Evolutionary conservation across 2,888 invertebrate species (phyloP).

Genomic region (Drepanosiphum platanoidis): DNA sequence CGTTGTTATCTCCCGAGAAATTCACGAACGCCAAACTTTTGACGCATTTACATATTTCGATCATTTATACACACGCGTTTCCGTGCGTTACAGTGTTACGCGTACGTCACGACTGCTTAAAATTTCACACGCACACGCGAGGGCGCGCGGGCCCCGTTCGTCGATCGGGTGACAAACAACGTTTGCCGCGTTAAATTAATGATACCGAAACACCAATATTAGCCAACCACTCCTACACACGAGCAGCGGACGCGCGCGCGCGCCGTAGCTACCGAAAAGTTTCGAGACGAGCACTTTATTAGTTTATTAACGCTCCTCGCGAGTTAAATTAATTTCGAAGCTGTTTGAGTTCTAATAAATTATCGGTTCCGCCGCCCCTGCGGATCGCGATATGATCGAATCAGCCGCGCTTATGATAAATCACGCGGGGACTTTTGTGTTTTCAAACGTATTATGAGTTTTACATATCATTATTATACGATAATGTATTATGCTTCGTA

Average conservation of each 20-base stretch:
- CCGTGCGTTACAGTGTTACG: too few relatives aligned
- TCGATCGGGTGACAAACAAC: constrained; percentile 4
- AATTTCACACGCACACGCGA: neutral
- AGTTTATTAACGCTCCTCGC: neutral
- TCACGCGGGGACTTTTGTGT: too few relatives aligned
- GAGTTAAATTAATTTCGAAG: neutral
- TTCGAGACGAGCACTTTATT: neutral
- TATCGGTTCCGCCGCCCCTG: too few relatives aligned
- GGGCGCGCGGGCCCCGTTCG: neutral
- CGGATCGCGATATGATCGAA: too few relatives aligned
- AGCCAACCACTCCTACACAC: neutral
- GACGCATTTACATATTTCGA: too few relatives aligned
- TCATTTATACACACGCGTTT: too few relatives aligned
- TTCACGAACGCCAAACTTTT: too few relatives aligned
- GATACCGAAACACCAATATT: neutral
- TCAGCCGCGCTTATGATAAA: neutral
- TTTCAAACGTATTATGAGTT: too few relatives aligned
- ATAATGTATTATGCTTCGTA: too few relatives aligned
- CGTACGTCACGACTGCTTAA: too few relatives aligned
- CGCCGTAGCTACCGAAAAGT: neutral
- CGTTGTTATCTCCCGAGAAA: too few relatives aligned
- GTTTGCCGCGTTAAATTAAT: neutral
- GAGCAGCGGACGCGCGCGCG: neutral
- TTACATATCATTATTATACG: too few relatives aligned
- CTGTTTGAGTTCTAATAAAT: neutral